Conservation (phyloP, 2,113 vertebrate species). For the Illadopsis cleaveri region DNA sequence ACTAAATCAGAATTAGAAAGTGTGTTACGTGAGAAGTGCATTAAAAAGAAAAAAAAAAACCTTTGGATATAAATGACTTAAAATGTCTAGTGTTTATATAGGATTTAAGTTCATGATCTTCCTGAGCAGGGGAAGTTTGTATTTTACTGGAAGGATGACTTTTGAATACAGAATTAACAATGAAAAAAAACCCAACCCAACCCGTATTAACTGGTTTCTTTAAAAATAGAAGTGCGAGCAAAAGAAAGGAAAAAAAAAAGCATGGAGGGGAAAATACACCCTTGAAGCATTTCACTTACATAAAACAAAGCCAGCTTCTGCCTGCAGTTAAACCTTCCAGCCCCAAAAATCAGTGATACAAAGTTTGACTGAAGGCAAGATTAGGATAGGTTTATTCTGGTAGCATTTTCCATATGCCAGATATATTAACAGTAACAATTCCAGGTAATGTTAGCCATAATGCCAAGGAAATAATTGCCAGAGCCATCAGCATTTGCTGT, state of each 20-base stretch:
- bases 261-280: not conserved
- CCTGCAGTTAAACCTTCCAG: not conserved
- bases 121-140: not conserved
- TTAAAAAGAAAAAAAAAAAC: not conserved
- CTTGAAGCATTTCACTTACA: not conserved
- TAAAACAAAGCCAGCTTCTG: not conserved
- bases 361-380: not conserved
- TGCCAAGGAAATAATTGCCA: not conserved
- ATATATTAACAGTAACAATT: not conserved
- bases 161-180: not conserved
- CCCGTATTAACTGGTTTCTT: not conserved
- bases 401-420: not conserved
- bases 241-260: not conserved
- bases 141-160: not conserved
- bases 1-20: not conserved
- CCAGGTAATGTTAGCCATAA: not conserved
- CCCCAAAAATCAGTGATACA: not conserved
- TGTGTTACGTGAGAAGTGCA: not conserved
- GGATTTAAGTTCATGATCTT: not conserved
- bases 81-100: not conserved
- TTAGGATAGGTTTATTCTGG: not conserved
- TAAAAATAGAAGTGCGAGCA: not conserved
- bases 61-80: not conserved
- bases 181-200: accelerated
- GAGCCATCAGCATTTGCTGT: not conserved